Evolutionary conservation across 2,797 vertebrate species (phyloP).

Genomic region (Alcedo quadribrachys): DNA sequence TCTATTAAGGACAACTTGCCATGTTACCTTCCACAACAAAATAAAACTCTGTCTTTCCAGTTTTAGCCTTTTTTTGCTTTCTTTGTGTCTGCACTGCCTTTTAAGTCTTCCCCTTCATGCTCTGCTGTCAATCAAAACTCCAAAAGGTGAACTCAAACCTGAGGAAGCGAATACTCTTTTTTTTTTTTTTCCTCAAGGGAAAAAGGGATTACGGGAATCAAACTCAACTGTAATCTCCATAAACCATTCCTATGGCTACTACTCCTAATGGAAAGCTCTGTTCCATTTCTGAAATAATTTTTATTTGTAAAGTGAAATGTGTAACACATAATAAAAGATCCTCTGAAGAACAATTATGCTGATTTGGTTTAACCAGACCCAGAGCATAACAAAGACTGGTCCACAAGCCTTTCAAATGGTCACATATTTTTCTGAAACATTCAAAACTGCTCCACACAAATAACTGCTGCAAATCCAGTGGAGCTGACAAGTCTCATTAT

Average conservation of each 20-base stretch:
- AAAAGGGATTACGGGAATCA: conserved; percentile 21
- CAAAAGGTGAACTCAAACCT: not conserved
- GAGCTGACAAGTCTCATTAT: conserved; percentile 57
- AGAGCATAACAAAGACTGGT: not conserved
- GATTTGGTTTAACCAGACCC: conserved; percentile 49
- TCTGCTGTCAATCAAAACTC: not conserved
- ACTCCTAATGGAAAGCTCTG: conserved; percentile 15
- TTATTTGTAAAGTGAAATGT: conserved; percentile 51
- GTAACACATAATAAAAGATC: conserved; percentile 63
- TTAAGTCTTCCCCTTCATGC: not conserved
- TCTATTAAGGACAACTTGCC: not conserved
- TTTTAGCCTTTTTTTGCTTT: not conserved
- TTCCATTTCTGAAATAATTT: conserved; percentile 46
- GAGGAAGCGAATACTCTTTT: conserved; percentile 14
- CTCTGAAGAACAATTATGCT: conserved; percentile 64
- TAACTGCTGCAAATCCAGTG: conserved; percentile 40
- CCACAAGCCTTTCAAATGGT: not conserved
- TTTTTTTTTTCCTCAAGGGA: conserved; percentile 24
- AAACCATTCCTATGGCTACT: conserved; percentile 40
- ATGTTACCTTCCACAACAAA: not conserved
- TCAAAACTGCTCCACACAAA: conserved; percentile 28
- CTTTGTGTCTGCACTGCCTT: not conserved
- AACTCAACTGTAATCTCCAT: conserved; percentile 22
- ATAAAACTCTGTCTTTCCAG: not conserved
- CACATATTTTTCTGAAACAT: conserved; percentile 22